Conservation (phyloP, 2,113 vertebrate genomes). For the Verasper variegatus region DNA sequence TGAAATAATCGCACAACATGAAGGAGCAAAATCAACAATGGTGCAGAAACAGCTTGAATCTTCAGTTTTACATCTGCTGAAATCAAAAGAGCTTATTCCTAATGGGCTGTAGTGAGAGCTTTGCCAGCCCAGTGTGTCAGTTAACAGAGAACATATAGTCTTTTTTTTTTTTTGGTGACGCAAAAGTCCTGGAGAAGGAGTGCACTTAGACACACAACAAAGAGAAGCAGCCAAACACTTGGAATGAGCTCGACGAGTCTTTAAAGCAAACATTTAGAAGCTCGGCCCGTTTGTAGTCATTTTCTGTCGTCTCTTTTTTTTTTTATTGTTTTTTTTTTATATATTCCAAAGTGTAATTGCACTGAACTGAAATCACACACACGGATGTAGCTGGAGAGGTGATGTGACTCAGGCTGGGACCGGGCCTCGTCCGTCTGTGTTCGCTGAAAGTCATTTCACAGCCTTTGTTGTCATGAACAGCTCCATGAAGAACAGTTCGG, state of each 20-base stretch:
- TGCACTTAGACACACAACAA: slow-evolving; percentile 52
- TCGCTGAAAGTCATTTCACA: slow-evolving; percentile 47
- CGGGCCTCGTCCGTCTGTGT: slow-evolving; percentile 20
- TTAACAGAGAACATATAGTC: slow-evolving; percentile 14
- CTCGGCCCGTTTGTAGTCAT: slow-evolving; percentile 12
- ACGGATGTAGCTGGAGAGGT: slow-evolving; percentile 43
- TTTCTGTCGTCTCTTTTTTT: slow-evolving; percentile 8
- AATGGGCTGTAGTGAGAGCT: slow-evolving; percentile 56
- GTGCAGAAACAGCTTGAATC: slow-evolving; percentile 24
- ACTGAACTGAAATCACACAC: slow-evolving; percentile 59
- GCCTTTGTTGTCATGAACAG: slow-evolving; percentile 39
- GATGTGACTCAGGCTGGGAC: slow-evolving; percentile 44
- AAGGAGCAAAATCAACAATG: slow-evolving; percentile 35
- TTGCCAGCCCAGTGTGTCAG: slow-evolving; percentile 27
- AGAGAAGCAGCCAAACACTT: slow-evolving; percentile 67
- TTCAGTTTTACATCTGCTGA: slow-evolving; percentile 45
- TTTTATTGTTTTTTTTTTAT: neutral
- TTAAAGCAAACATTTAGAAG: slow-evolving; percentile 71
- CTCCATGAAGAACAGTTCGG: slow-evolving; percentile 56
- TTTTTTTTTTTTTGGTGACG: slow-evolving; percentile 29
- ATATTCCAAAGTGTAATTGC: slow-evolving; percentile 52
- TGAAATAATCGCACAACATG: slow-evolving; percentile 64
- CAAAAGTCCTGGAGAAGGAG: slow-evolving; percentile 50
- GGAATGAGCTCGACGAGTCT: slow-evolving; percentile 66
- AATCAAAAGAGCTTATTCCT: slow-evolving; percentile 68